Percentiles rank a stretch among this genome's conserved stretches.
Conservation (phyloP, 1,140 invertebrate genomes). For the Bombus difficillimus region DNA sequence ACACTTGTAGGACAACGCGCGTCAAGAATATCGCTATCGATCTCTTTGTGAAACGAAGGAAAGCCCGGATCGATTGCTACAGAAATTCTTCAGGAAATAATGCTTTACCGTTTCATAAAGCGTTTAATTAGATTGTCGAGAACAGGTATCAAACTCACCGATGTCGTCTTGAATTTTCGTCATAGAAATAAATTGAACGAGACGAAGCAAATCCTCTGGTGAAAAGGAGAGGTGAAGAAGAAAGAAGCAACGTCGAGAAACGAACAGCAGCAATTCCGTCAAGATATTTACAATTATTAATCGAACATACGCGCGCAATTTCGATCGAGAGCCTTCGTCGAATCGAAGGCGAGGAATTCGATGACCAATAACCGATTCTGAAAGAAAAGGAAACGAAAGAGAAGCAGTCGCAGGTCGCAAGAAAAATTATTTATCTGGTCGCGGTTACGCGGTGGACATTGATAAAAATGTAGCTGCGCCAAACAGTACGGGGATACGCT, state of each 20-base stretch:
- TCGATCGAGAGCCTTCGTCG: no score
- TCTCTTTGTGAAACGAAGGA: neutral
- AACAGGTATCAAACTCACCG: neutral
- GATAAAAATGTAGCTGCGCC: conserved; percentile 57
- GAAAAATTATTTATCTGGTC: conserved; percentile 62
- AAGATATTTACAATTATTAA: neutral
- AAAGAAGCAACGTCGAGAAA: neutral
- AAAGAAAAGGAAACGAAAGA: neutral
- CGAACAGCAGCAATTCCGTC: neutral
- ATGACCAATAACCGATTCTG: no score
- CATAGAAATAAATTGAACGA: neutral
- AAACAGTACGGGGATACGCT: conserved; percentile 30
- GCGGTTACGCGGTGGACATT: conserved; percentile 47
- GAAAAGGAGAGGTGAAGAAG: neutral
- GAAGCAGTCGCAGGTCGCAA: neutral
- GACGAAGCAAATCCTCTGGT: neutral
- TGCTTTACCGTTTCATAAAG: neutral
- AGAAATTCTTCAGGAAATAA: neutral
- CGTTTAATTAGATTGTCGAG: neutral
- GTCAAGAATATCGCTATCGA: neutral
- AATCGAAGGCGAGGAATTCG: no score
- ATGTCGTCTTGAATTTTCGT: neutral
- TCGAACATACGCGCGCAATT: neutral
- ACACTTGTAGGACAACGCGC: neutral
- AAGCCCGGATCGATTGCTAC: neutral